Base-by-base conservation (phyloP, 2,113 vertebrate genomes). In the Calidris pygmaea region DNA sequence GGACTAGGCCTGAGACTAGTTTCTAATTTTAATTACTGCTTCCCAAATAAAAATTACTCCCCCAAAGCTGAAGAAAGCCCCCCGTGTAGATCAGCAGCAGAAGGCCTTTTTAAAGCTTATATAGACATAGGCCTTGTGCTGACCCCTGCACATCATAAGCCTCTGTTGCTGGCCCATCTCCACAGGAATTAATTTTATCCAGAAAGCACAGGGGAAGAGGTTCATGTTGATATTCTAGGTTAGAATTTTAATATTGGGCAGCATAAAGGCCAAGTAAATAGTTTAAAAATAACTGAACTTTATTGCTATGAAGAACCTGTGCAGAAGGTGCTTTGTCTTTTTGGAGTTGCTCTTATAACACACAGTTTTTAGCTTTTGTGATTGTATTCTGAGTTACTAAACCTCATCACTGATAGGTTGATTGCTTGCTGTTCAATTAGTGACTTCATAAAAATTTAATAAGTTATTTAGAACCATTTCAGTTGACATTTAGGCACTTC, bases 11-110 rank as follows among this genome's bases (percentile, higher is more conserved):
- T 89, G 65, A 90, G 79, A 75, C 35, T 21, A 75, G 27, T 26
- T 93, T 88, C 53, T 92, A 79, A 53, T 87, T 91, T 91, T 85
- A 89, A 70, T 87, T 80, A 81, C 47, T 72, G 34, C 52, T 84
- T 29, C 48, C 10, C 81, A 87, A 84, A 81, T 75, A 82, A 84
- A 89, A 92, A 66, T 75, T 48, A 23, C 32, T 91, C 53, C 73
- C 77, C 50, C 13, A 29, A 72, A 72, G 65, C 60, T 41, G 73
- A 68, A 75, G 5, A 90, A 93, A 84, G 70, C 52, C n/a, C 19
- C 10, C 50, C 30, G 12, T 1, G 18, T 30, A 68, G 73, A 81
- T 56, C 29, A 84, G 2, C 32, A 94, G 5, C 67, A 90, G 26
- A 29, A 87, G 52, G 53, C 58, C 17, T 60, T 58, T 73, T 53